phyloP scores from a whole-genome alignment of 2,888 invertebrate species.

The Lithophane semibrunnea region DNA sequence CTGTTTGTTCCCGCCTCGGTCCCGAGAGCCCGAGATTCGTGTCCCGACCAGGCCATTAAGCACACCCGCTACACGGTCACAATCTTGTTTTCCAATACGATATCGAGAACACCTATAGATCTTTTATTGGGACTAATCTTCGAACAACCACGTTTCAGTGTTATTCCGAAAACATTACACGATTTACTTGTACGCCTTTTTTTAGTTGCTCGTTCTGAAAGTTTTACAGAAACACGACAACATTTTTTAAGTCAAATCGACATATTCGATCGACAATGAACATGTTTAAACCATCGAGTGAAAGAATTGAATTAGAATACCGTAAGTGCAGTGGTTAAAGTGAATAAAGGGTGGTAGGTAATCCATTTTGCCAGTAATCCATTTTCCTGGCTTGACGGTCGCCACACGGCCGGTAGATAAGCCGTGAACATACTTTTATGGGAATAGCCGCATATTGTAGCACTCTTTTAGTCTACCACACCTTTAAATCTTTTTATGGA shows the following conservation, averaged over 20 bases:
- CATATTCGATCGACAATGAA: slow-evolving; percentile 2
- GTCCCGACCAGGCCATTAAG: slow-evolving; percentile 71
- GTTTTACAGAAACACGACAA: neutral
- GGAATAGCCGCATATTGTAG: slow-evolving; percentile 25
- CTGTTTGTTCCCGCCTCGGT: slow-evolving; percentile 70
- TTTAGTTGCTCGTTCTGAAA: slow-evolving; percentile 9
- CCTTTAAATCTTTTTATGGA: slow-evolving; percentile 27
- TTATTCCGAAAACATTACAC: slow-evolving; percentile 47
- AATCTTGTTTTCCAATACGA: slow-evolving; percentile 72
- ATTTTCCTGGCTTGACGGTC: slow-evolving; percentile 56
- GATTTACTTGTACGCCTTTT: slow-evolving; percentile 29
- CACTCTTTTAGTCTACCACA: slow-evolving; percentile 11
- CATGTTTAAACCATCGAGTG: neutral
- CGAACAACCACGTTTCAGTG: slow-evolving; percentile 60
- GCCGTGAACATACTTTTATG: slow-evolving; percentile 52
- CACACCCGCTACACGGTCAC: slow-evolving; percentile 74
- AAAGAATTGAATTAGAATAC: slow-evolving; percentile 38
- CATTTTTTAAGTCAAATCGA: neutral
- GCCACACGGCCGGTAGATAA: slow-evolving; percentile 47
- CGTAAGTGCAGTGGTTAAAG: slow-evolving; percentile 40
- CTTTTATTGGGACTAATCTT: slow-evolving; percentile 60
- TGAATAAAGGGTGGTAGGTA: slow-evolving; percentile 45
- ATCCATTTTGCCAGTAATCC: slow-evolving; percentile 60
- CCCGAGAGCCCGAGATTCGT: slow-evolving; percentile 66
- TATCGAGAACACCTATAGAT: slow-evolving; percentile 60